Evolutionary conservation across 2,888 invertebrate genomes (phyloP), one percentile per base, ranked within the genome.

Genomic region (Zootermopsis nevadensis): DNA sequence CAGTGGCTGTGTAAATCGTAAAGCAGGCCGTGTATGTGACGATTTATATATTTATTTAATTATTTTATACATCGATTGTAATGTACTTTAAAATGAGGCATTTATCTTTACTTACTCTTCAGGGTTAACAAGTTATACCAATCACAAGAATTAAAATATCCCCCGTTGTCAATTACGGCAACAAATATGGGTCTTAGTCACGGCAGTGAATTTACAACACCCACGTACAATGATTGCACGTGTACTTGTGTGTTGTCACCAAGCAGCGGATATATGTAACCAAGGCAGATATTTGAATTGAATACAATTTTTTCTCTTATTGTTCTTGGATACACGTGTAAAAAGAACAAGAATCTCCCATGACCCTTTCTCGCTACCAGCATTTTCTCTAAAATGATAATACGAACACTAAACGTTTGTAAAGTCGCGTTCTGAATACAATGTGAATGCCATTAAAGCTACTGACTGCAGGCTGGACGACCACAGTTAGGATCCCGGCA

Each of bases 301-400:
- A 69, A 69, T 69, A 19, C 69, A 30, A 24, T 31, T 66, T 2
- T n/a, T 66, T 4, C 27, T 66, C 66, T 27, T 30, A 19, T 66
- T 66, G 60, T 60, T 67, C 33, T 31, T 27, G 30, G 27, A 30
- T 27, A 67, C 30, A 27, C 27, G 15, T 8, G 15, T 67, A 30
- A 67, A 67, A 69, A 69, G 31, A 48, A 69, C 33, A 69, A n/a
- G 15, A 69, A 69, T 7, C 31, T 33, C 19, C 33, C 33, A 15
- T 69, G 69, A 69, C 31, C 12, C 27, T 0, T 69, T 69, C 69
- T 31, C 60, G 60, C 27, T 69, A 33, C 22, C 15, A 33, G 24
- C 69, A 33, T 69, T 69, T 69, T 1, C 69, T 69, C 69, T 33
- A 10, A 30, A 69, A 69, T 69, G 31, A 69, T 31, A 69, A 69